phyloP scores from a whole-genome alignment of 23 tunicate species.

The Trididemnum clinides region DNA sequence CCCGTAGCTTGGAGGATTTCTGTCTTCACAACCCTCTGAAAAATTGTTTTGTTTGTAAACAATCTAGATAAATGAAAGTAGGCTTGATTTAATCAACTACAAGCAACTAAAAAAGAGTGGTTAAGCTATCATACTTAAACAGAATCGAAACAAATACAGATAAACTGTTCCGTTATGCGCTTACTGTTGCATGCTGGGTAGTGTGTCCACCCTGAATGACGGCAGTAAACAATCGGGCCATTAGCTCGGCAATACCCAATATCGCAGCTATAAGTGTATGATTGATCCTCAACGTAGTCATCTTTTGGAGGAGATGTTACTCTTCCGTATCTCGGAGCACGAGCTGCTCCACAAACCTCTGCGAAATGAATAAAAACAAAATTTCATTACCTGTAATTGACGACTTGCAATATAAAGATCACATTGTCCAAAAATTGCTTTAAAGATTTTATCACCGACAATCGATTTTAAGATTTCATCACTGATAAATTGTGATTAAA shows the following conservation, averaged over 20 bases:
- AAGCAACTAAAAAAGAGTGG: too few relatives aligned
- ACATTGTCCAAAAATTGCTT: too few relatives aligned
- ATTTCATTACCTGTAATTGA: neutral
- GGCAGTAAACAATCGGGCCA: neutral
- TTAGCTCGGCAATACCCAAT: neutral
- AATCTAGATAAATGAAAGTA: too few relatives aligned
- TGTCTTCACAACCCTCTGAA: slow-evolving; percentile 1
- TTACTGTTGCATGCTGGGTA: neutral
- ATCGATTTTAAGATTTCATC: too few relatives aligned
- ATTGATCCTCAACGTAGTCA: slow-evolving; percentile 1
- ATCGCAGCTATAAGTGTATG: neutral
- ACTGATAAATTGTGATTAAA: too few relatives aligned
- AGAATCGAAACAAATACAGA: too few relatives aligned
- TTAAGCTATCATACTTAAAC: too few relatives aligned
- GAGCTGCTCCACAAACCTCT: neutral
- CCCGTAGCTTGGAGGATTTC: slow-evolving; percentile 2
- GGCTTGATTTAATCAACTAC: too few relatives aligned
- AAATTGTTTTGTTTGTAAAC: too few relatives aligned
- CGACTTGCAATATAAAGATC: too few relatives aligned
- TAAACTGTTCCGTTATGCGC: too few relatives aligned
- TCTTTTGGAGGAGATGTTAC: neutral
- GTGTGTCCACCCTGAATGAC: neutral
- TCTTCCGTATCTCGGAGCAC: neutral
- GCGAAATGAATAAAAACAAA: neutral
- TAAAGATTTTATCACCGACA: too few relatives aligned